Conservation (phyloP, 2,888 invertebrate genomes). For the Patella ulyssiponensis region DNA sequence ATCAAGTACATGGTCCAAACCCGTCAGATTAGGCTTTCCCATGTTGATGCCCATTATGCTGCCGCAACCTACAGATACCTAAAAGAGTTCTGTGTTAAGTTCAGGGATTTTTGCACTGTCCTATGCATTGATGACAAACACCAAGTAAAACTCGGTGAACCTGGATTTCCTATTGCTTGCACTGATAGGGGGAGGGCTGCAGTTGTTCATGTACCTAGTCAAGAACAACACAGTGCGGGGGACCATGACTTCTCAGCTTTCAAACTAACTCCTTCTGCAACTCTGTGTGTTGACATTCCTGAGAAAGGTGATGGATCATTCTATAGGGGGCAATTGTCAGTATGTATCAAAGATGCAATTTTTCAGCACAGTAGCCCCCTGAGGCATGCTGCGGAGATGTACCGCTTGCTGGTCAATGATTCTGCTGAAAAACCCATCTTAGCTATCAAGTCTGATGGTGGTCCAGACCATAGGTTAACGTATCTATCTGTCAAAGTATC, state of each 20-base stretch:
- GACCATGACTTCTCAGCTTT: slow-evolving; percentile 31
- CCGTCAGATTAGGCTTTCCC: slow-evolving; percentile 23
- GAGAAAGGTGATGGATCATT: slow-evolving; percentile 19
- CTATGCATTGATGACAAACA: slow-evolving; percentile 28
- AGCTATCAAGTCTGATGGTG: slow-evolving; percentile 13
- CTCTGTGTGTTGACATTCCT: slow-evolving; percentile 20
- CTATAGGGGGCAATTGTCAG: slow-evolving; percentile 24
- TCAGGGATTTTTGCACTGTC: not conserved
- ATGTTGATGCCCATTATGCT: slow-evolving; percentile 24
- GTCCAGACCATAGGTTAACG: not conserved
- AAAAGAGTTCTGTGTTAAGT: slow-evolving; percentile 21
- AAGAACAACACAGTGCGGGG: slow-evolving; percentile 18
- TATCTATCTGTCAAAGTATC: not conserved
- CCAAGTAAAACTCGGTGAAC: slow-evolving; percentile 29
- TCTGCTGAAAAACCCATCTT: slow-evolving; percentile 23
- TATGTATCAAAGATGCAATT: slow-evolving; percentile 30
- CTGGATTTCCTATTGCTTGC: slow-evolving; percentile 25
- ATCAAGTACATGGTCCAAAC: slow-evolving; percentile 33
- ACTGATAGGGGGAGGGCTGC: slow-evolving; percentile 12
- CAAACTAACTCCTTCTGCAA: slow-evolving; percentile 24
- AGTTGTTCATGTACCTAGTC: slow-evolving; percentile 10
- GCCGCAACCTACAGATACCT: slow-evolving; percentile 17
- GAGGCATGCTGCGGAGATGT: slow-evolving; percentile 26
- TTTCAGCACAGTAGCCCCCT: slow-evolving; percentile 25
- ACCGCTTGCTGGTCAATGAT: not conserved